phyloP scores from a whole-genome alignment of 23 tunicate genomes.

The Phallusia fumigata region DNA sequence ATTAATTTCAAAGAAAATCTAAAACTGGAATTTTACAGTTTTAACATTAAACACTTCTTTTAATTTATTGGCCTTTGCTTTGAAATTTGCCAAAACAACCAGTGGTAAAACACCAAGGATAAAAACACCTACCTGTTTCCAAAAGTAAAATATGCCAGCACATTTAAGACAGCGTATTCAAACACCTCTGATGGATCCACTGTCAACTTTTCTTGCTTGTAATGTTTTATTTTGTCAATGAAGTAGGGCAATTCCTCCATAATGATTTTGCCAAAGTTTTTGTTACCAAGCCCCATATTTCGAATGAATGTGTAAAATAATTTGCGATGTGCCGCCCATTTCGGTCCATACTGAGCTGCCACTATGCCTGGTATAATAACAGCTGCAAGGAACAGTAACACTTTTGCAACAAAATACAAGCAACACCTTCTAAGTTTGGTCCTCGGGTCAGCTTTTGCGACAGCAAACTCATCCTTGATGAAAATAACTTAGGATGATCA shows the following conservation, averaged over 20 bases:
- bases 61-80: too few relatives aligned
- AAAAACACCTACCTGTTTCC: constrained; percentile 27
- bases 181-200: constrained; percentile 10
- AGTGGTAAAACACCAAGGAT: too few relatives aligned
- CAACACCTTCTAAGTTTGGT: background rate
- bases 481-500: background rate
- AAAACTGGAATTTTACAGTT: too few relatives aligned
- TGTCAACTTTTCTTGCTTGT: background rate
- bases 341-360: constrained; percentile 20
- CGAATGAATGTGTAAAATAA: constrained; percentile 23
- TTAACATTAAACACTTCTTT: too few relatives aligned
- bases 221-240: background rate
- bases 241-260: constrained; percentile 21
- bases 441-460: background rate
- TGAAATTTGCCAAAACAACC: background rate
- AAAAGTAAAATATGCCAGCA: constrained; percentile 26
- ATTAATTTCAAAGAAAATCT: too few relatives aligned
- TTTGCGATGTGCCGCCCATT: constrained; percentile 39
- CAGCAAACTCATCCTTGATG: background rate
- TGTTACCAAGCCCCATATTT: background rate
- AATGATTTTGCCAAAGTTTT: constrained; percentile 3
- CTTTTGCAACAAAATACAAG: background rate
- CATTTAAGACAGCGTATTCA: constrained; percentile 25
- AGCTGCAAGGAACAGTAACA: background rate
- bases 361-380: constrained; percentile 12